Base-by-base conservation (phyloP, 2,113 vertebrate genomes). In the Paralichthys olivaceus region DNA sequence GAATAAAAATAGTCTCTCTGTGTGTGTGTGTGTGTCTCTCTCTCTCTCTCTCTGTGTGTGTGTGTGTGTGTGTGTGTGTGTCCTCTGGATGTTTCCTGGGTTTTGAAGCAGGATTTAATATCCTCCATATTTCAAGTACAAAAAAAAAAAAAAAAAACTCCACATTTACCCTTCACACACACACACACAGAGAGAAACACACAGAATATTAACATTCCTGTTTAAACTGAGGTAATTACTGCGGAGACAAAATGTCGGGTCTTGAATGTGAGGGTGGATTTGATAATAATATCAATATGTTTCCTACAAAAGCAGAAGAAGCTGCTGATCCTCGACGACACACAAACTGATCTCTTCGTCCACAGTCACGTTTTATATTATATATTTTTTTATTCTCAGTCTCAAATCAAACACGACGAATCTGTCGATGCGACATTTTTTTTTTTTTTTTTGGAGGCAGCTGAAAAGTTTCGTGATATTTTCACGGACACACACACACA, bases 191-290 rank as follows among this genome's bases (percentile, higher is more conserved):
- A 67, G 14, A 75, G 14, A 58, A 14, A 37, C 29, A 62, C 25
- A 37, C 49, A 68, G 12, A 76, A 90, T 86, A 91, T 87, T 74
- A 75, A 84, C 85, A 91, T 92, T 91, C 87, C 89, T 77, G 64
- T 79, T 85, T 76, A 83, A 87, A 87, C 73, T 81, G 75, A 47
- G 72, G 77, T 47, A 90, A 91, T 89, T 90, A 86, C 66, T 75
- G 29, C 57, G 85, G 88, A 89, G 83, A 94, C 89, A 91, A 88
- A 91, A 90, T 92, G 93, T 92, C 91, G 90, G 85, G 73, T 2
- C 1, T 32, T n/a, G 28, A 40, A 40, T n/a, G 28, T 17, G 45
- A 19, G n/a, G 49, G 64, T 13, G 65, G 65, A 63, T 75, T 84
- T 88, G 76, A 86, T 80, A 77, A 85, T 83, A 88, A 91, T 92